Conservation (phyloP, 1,140 invertebrate species). For the Procambarus virginalis region DNA sequence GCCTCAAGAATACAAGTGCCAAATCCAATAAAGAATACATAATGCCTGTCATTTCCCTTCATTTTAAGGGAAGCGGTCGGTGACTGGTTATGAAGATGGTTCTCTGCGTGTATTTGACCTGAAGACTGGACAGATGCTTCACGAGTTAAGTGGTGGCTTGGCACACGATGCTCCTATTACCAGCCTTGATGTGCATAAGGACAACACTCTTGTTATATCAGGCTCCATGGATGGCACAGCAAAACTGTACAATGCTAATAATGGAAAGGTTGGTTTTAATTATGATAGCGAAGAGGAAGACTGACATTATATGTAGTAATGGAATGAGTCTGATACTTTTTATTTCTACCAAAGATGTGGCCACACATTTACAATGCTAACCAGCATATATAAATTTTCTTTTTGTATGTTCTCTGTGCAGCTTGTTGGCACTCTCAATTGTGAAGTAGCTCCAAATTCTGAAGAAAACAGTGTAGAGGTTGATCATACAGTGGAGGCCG, state of each 20-base stretch:
- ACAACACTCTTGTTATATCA: constrained; percentile 35
- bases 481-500: constrained; percentile 49
- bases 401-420: constrained; percentile 10
- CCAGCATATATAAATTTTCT: too few relatives aligned
- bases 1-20: neutral
- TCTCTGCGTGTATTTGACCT: constrained; percentile 55
- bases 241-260: constrained; percentile 36
- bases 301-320: too few relatives aligned
- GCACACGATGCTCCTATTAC: constrained; percentile 10
- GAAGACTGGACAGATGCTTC: constrained; percentile 36
- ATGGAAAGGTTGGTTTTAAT: constrained; percentile 40
- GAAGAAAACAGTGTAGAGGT: neutral
- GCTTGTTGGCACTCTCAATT: constrained; percentile 47
- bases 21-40: too few relatives aligned
- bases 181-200: constrained; percentile 42
- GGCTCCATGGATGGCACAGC: constrained; percentile 51
- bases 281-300: too few relatives aligned
- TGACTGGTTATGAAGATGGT: constrained; percentile 53
- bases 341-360: too few relatives aligned
- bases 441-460: neutral
- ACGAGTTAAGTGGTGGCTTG: constrained; percentile 13
- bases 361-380: too few relatives aligned
- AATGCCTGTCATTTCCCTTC: neutral
- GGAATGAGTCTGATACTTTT: too few relatives aligned
- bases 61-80: constrained; percentile 38